These are phyloP conservation scores for Lasioglossum leucozonium DNA, from an alignment of 2,888 invertebrate genomes.

Conservation along the genomic window DNA sequence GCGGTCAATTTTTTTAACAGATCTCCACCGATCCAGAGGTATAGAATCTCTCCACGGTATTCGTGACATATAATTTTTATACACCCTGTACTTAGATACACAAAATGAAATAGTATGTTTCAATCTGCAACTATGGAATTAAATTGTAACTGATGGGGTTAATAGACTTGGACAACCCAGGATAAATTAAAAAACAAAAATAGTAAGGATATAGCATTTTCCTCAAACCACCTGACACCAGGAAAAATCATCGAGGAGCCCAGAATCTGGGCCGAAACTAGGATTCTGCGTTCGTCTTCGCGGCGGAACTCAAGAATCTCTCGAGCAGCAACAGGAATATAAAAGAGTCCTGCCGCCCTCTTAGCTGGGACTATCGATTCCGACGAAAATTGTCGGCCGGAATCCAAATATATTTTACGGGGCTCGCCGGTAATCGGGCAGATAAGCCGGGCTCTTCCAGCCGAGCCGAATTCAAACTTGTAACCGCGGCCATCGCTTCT, in stretches of 20 bases:
- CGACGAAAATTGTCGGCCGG: slow-evolving; percentile 3
- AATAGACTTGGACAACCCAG: no score
- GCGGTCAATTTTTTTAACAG: no score
- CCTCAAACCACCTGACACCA: background rate
- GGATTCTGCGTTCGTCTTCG: background rate
- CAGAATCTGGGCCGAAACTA: background rate
- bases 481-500: slow-evolving; percentile 47
- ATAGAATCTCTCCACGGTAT: no score
- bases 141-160: no score
- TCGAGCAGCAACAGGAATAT: slow-evolving; percentile 6
- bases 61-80: no score
- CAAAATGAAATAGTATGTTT: no score
- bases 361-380: background rate
- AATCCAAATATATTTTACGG: slow-evolving; percentile 39
- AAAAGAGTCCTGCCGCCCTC: background rate
- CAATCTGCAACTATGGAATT: no score
- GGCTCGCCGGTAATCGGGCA: slow-evolving; percentile 25
- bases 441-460: slow-evolving; percentile 38
- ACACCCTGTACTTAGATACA: no score
- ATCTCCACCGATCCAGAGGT: no score
- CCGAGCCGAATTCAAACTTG: slow-evolving; percentile 25
- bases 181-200: no score
- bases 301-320: background rate
- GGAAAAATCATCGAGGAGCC: background rate
- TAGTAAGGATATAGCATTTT: no score